Evolutionary conservation across 2,888 invertebrate species (phyloP), one percentile per base, ranked within the genome.

Genomic region (Dryobota labecula): DNA sequence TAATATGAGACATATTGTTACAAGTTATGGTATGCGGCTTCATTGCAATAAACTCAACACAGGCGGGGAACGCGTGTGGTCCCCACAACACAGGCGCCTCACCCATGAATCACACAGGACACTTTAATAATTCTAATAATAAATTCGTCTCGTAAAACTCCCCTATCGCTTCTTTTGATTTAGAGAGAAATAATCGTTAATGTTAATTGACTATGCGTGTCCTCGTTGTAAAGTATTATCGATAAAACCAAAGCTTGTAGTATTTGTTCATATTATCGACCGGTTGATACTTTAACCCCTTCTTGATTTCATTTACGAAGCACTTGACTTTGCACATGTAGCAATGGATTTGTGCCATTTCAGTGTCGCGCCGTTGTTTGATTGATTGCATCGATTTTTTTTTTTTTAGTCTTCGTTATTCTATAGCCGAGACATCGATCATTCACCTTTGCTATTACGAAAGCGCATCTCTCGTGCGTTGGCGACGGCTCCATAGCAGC

Each of bases 391-490:
- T 57, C 13, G 41, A 36, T 68, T 65, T 36, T 4, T 11, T 57
- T 7, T 62, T 36, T 70, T 72, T 56, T 36, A 67, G n/a, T 73
- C 53, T 24, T 62, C 68, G 78, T 84, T 83, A 88, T 86, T 86
- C 90, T 87, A 80, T 87, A 78, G 86, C 86, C 81, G 87, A 86
- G 80, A 85, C 89, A 90, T 92, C 90, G 94, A 94, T 93, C 95
- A 89, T 95, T 95, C 94, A 94, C 94, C 94, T 93, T 89, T 88
- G 88, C 85, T 89, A 87, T 93, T 93, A 92, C 90, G 91, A 92
- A 91, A 92, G 90, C 86, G 88, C 86, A 86, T 85, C 87, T 86
- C 86, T 83, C 87, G 83, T 87, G 83, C 84, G 84, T 87, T 82
- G 86, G 87, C 84, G 86, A 78, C 66, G 68, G 70, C 71, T 72